Conservation (phyloP, 2,113 vertebrate species). For the Vidua chalybeata region DNA sequence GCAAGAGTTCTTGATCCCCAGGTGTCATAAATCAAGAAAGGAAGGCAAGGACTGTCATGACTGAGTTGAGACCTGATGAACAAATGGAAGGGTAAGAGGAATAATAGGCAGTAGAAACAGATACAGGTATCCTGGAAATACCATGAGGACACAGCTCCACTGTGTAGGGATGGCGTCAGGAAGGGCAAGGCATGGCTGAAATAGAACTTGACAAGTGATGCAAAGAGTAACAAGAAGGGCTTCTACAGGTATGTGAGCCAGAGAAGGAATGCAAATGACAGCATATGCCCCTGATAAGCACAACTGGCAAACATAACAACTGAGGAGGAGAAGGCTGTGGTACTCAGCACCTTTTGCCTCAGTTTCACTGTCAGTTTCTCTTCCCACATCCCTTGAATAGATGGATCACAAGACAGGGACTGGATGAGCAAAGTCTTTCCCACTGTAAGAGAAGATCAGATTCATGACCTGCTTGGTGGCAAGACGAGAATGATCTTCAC, state of each 20-base stretch:
- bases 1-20: background rate
- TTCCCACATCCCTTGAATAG: background rate
- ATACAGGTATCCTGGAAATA: background rate
- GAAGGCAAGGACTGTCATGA: background rate
- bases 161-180: background rate
- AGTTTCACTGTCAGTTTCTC: background rate
- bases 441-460: background rate
- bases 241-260: background rate
- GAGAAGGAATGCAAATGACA: background rate
- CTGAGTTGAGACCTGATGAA: background rate
- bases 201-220: background rate
- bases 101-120: background rate
- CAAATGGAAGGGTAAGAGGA: background rate
- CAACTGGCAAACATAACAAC: rapidly evolving
- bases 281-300: background rate
- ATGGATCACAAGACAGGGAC: background rate
- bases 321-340: background rate
- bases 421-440: background rate
- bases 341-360: background rate
- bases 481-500: background rate
- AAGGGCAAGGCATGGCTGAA: background rate
- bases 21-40: background rate
- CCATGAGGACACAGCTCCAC: too few species aligned
- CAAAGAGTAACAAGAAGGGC: background rate
- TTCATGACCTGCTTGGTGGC: background rate